Base-by-base conservation (phyloP, 2,888 invertebrate species). In the Eristalis pertinax region DNA sequence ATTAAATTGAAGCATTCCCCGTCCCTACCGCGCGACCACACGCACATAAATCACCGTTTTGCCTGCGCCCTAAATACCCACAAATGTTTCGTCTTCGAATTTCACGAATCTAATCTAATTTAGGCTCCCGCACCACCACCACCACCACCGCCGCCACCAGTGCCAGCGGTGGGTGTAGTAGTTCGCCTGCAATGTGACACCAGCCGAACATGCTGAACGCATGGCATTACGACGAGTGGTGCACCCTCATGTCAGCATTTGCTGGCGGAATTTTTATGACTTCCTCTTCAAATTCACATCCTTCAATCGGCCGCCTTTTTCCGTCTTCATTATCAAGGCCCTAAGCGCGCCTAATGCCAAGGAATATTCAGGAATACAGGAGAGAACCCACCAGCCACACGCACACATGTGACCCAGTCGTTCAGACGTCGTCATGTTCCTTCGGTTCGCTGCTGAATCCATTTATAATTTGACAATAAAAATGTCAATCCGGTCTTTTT, bases 391-490 rank as follows among this genome's bases (percentile, higher is more conserved):
- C 26, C 56, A 67, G 7, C 32, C 56, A 38, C 26, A 29, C 32
- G 26, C 10, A 41, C 73, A 63, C 58, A 67, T 13, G 58, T 72
- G 43, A 58, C 26, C 56, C 10, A 10, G 19, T 58, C 19, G 35
- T 11, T 60, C 13, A 38, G 38, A 38, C 38, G 38, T 60, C 50
- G 26, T 56, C 32, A 8, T 32, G 8, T 8, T 8, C 32, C 38
- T 62, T 19, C 58, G 43, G 41, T 73, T 84, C 69, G 75, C 69
- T 78, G 79, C 43, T 65, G 82, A 65, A 82, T 82, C 83, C 85
- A 75, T 86, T 86, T 86, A 86, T 86, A 87, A 87, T 87, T 87
- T 84, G 87, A 87, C 84, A 87, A 87, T 87, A 87, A 87, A 87
- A 87, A 83, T 68, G 87, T 87, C 87, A 87, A 87, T 87, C 87